Base-by-base conservation (phyloP, 2,888 invertebrate genomes). In the Thyatira batis region DNA sequence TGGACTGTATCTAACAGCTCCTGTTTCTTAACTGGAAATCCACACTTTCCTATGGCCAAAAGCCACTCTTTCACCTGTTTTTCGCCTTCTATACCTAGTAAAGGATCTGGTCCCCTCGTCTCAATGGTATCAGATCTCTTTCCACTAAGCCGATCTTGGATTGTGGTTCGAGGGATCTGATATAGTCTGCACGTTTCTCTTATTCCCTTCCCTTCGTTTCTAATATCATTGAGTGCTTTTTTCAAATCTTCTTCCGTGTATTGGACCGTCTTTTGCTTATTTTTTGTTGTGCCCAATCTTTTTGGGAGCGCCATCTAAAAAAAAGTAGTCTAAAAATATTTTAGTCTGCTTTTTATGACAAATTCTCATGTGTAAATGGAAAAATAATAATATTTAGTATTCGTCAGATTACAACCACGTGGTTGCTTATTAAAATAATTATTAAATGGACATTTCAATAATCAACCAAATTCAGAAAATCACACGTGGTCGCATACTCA, bases 21-120 rank as follows among this genome's bases (percentile, higher is more conserved):
- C 21, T 61, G 52, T 58, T 74, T 75, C 52, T 67, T 73, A 1
- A 74, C 61, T 27, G 72, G 73, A 60, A 76, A 76, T 43, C 73
- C 73, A 66, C 73, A 75, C 63, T 73, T 73, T 5, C 71, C 56
- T 43, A 69, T 64, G 27, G 64, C 58, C 50, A 67, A 43, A 49
- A 75, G 60, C 72, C 74, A 74, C 39, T 73, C 53, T 20, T 58
- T 63, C 28, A 74, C 53, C 52, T 65, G 60, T 50, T 65, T 63
- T 57, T 75, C 73, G 9, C 63, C 68, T 28, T 65, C 60, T 13
- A 44, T n/a, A 20, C 62, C 63, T 44, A 71, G 51, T 11, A 58
- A 51, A 48, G 68, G 71, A 43, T 64, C 61, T 52, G 68, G 73
- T 27, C 73, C 70, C 33, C 53, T 59, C 60, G 63, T 68, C 56